phyloP scores from a whole-genome alignment of 2,888 invertebrate genomes.

The Archaeoteleia sp. region DNA sequence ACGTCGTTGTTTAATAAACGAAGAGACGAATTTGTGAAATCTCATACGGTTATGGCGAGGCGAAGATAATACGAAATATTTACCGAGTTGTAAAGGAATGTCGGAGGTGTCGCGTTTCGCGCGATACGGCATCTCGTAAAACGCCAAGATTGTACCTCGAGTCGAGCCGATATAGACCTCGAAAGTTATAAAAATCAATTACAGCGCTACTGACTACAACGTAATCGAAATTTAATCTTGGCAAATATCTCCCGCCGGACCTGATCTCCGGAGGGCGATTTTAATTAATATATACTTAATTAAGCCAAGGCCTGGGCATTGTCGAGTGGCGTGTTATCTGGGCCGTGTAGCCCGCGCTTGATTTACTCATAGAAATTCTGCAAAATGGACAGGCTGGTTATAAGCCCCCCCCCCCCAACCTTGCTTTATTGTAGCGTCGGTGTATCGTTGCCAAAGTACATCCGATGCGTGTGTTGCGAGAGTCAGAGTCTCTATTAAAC shows the following conservation, averaged over 20 bases:
- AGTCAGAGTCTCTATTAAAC: slow-evolving; percentile 57
- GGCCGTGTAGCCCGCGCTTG: slow-evolving; percentile 59
- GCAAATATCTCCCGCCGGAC: slow-evolving; percentile 55
- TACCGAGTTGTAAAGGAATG: slow-evolving; percentile 23
- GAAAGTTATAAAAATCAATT: slow-evolving; percentile 57
- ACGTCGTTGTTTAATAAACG: background rate
- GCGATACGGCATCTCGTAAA: slow-evolving; percentile 2
- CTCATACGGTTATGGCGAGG: slow-evolving; percentile 22
- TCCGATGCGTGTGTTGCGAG: slow-evolving; percentile 1
- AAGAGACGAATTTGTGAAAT: slow-evolving; percentile 15
- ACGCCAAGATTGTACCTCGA: background rate
- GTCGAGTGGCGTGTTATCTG: slow-evolving; percentile 60
- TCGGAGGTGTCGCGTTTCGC: slow-evolving; percentile 43
- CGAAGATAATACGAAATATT: slow-evolving; percentile 25
- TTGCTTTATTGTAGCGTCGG: slow-evolving; percentile 60
- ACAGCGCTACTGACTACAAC: slow-evolving; percentile 43
- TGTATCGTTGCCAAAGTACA: slow-evolving; percentile 16
- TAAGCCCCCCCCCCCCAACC: too few relatives aligned
- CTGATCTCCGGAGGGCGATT: slow-evolving; percentile 59
- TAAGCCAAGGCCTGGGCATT: slow-evolving; percentile 65
- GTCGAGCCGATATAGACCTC: slow-evolving; percentile 24
- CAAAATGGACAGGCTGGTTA: slow-evolving; percentile 63
- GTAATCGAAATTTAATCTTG: slow-evolving; percentile 63
- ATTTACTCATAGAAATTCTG: slow-evolving; percentile 66
- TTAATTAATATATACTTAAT: slow-evolving; percentile 72